phyloP scores from a whole-genome alignment of 2,797 vertebrate species.

The Picus viridis region DNA sequence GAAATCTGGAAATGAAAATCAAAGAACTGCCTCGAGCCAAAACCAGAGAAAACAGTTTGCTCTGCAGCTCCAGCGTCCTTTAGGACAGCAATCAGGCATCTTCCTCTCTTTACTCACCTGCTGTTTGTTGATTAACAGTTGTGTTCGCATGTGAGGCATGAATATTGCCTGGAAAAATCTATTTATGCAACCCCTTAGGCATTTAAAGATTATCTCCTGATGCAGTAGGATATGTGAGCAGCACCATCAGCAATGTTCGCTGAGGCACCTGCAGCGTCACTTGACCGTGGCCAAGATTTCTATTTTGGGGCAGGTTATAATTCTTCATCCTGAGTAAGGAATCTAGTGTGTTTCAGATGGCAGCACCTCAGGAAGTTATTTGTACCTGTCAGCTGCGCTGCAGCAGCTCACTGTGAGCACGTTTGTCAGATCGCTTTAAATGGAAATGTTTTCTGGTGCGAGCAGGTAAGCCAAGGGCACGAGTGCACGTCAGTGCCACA shows the following conservation, averaged over 20 bases:
- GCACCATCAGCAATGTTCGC: neutral
- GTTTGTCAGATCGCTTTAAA: neutral
- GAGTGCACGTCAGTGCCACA: fast-evolving
- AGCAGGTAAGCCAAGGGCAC: neutral
- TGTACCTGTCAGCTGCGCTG: neutral
- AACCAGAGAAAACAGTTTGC: neutral
- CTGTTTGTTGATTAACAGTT: neutral
- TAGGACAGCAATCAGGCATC: neutral
- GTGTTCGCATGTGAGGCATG: neutral
- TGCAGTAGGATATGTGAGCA: neutral
- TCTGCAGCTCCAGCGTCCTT: neutral
- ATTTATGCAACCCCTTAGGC: neutral
- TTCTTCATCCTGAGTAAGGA: neutral
- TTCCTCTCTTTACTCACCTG: neutral
- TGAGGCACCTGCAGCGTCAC: neutral
- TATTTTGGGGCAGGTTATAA: neutral
- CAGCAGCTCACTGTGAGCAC: neutral
- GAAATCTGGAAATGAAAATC: neutral
- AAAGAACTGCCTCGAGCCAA: neutral
- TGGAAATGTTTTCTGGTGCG: neutral
- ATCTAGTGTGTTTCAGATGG: fast-evolving
- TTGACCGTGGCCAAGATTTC: neutral
- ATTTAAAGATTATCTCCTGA: neutral
- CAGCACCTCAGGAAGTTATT: neutral
- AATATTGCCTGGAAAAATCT: neutral